Conservation (phyloP, 2,888 invertebrate species). For the Lycaena phlaeas region DNA sequence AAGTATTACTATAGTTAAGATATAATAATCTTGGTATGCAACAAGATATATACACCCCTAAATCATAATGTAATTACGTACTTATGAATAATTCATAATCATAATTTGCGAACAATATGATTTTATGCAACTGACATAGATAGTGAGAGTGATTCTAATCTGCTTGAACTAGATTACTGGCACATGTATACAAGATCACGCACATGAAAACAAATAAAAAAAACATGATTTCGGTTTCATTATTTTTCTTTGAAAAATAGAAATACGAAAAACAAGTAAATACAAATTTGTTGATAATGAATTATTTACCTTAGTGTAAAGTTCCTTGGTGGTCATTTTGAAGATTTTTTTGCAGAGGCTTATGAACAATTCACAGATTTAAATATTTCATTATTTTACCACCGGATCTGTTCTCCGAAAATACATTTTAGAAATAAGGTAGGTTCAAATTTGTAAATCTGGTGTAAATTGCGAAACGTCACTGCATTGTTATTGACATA, state of each 20-base stretch:
- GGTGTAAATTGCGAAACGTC: constrained; percentile 59
- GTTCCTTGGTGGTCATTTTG: constrained; percentile 69
- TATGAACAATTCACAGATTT: constrained; percentile 13
- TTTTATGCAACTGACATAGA: constrained; percentile 33
- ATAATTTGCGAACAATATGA: constrained; percentile 19
- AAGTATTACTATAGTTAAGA: no score
- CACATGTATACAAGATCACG: constrained; percentile 2
- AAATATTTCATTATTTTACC: constrained; percentile 42
- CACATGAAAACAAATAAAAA: constrained; percentile 3
- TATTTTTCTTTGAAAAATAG: constrained; percentile 13
- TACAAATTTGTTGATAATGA: constrained; percentile 23
- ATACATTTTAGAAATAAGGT: constrained; percentile 57
- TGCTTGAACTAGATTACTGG: constrained; percentile 14
- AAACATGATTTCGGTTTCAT: not conserved
- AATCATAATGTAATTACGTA: constrained; percentile 11
- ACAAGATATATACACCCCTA: not conserved
- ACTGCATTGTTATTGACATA: constrained; percentile 37
- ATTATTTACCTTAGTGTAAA: constrained; percentile 63
- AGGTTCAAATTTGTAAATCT: constrained; percentile 43
- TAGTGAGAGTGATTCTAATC: constrained; percentile 27
- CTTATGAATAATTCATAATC: constrained; percentile 23
- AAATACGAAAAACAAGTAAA: constrained; percentile 18
- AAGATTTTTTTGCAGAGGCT: constrained; percentile 15
- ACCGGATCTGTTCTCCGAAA: constrained; percentile 42
- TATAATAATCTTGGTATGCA: no score